Evolutionary conservation across 2,888 invertebrate species (phyloP).

Genomic region (Gymnoscelis rufifasciata): DNA sequence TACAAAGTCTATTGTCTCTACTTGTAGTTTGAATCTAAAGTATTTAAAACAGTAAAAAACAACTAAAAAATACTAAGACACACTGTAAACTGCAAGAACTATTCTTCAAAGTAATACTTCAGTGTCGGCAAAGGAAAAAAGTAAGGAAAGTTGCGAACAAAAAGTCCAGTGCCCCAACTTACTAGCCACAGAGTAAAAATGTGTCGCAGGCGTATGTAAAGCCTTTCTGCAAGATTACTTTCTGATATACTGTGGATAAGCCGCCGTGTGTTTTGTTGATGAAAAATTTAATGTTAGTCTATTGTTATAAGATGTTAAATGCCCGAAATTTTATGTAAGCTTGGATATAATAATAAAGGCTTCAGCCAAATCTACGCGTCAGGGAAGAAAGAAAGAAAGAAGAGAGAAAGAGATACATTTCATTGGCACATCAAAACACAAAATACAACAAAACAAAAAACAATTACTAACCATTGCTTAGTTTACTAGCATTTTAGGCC

Average conservation of each 20-base stretch:
- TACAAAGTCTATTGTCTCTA: no score
- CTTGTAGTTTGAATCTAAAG: no score
- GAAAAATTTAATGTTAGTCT: slow-evolving; percentile 16
- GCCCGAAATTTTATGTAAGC: neutral
- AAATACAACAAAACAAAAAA: no score
- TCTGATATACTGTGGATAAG: slow-evolving; percentile 27
- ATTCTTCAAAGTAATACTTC: neutral
- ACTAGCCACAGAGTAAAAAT: slow-evolving; percentile 19
- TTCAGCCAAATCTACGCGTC: no score
- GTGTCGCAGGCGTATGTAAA: slow-evolving; percentile 24
- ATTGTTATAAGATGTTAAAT: slow-evolving; percentile 7
- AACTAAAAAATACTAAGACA: neutral
- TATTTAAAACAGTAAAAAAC: no score
- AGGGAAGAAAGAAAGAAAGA: no score
- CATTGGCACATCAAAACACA: no score
- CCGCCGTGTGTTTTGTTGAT: slow-evolving; percentile 27
- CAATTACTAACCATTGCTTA: no score
- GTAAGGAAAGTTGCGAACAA: neutral
- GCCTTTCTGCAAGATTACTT: slow-evolving; percentile 36
- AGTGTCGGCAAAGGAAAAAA: neutral
- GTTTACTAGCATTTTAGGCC: no score
- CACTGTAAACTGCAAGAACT: neutral
- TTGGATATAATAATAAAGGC: neutral
- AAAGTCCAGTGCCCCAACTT: slow-evolving; percentile 8
- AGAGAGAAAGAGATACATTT: no score